phyloP scores from a whole-genome alignment of 2,113 vertebrate species.

The Hylia prasina region DNA sequence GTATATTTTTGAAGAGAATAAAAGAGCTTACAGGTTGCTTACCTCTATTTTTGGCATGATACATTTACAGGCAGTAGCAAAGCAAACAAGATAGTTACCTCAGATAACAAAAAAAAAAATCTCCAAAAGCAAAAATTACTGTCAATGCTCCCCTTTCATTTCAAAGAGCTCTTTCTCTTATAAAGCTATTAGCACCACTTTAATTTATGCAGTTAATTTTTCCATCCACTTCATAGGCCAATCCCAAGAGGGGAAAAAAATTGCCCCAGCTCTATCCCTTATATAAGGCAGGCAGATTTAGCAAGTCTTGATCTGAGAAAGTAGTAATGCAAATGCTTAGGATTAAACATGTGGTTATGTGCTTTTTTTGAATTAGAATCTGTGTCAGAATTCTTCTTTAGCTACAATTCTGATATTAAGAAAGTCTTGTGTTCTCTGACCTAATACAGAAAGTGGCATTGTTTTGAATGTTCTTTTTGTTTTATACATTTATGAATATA shows the following conservation, averaged over 20 bases:
- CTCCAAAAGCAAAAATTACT: not conserved
- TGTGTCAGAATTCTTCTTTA: constrained; percentile 7
- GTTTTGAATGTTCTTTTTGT: not conserved
- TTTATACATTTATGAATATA: not conserved
- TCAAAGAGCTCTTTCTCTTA: not conserved
- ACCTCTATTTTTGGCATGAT: not conserved
- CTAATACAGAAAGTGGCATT: not conserved
- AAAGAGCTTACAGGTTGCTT: not conserved
- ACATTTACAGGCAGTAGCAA: not conserved
- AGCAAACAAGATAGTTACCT: not conserved
- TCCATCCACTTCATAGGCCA: not conserved
- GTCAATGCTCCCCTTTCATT: not conserved
- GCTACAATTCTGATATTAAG: not conserved
- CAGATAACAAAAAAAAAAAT: not conserved
- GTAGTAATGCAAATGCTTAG: not conserved
- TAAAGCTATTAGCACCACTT: not conserved
- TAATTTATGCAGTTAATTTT: constrained; percentile 1
- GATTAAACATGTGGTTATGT: not conserved
- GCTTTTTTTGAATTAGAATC: not conserved
- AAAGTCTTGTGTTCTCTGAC: not conserved
- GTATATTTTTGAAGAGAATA: not conserved
- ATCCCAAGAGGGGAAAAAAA: not conserved
- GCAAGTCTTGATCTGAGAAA: constrained; percentile 1
- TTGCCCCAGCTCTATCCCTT: not conserved
- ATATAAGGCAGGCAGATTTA: not conserved